Percentiles rank a stretch among this genome's conserved stretches.
These are phyloP conservation scores for Gobio occitaniae DNA, from an alignment of 2,797 vertebrate species.

Conservation along the genomic window DNA sequence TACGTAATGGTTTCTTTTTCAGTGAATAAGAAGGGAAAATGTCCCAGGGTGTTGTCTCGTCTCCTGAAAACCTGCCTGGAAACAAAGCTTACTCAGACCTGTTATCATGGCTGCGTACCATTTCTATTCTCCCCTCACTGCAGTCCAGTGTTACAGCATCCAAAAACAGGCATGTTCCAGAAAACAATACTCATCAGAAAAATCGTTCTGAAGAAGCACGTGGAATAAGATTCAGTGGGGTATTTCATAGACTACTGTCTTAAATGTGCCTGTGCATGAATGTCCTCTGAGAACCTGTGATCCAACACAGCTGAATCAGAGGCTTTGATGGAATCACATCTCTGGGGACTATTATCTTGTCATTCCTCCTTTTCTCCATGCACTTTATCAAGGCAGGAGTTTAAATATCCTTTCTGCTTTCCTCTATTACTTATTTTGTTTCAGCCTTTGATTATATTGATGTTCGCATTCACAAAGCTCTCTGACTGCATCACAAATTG, in stretches of 20 bases:
- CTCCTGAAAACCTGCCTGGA: constrained; percentile 66
- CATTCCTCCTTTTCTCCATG: background rate
- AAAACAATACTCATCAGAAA: background rate
- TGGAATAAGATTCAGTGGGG: background rate
- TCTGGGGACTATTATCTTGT: background rate
- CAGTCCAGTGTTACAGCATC: constrained; percentile 9
- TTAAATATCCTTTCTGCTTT: background rate
- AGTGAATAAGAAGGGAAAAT: constrained; percentile 49
- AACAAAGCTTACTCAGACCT: constrained; percentile 55
- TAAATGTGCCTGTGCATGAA: constrained; percentile 15
- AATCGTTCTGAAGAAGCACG: background rate
- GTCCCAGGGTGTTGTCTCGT: constrained; percentile 60
- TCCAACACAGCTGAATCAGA: background rate
- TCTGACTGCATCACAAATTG: background rate
- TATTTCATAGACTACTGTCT: background rate
- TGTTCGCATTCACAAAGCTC: background rate
- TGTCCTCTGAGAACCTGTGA: constrained; percentile 14
- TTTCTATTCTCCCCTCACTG: constrained; percentile 15
- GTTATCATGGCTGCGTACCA: background rate
- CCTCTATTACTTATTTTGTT: background rate
- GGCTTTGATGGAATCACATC: constrained; percentile 21
- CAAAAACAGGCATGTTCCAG: background rate
- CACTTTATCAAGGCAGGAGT: background rate
- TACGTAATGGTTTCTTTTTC: constrained; percentile 62
- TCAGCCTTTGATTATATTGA: background rate